phyloP scores from a whole-genome alignment of 1,140 invertebrate species.

The Zeugodacus cucurbitae region DNA sequence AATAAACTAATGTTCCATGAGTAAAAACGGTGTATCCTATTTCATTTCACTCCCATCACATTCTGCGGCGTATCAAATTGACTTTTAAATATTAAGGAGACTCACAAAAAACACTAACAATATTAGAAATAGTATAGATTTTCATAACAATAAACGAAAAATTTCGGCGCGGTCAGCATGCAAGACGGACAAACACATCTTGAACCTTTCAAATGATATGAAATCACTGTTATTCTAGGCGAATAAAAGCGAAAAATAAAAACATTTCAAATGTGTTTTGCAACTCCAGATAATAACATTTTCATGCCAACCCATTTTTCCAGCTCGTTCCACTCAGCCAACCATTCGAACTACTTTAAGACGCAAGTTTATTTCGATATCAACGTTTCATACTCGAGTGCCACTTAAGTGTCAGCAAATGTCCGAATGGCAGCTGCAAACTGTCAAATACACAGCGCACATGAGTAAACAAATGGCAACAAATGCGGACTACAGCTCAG shows the following conservation, averaged over 20 bases:
- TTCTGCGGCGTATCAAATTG: too few species aligned
- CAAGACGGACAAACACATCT: too few species aligned
- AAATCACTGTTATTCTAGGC: too few species aligned
- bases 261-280: neutral
- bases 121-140: too few species aligned
- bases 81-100: too few species aligned
- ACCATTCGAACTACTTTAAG: neutral
- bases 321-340: neutral
- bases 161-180: too few species aligned
- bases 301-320: neutral
- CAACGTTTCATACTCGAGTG: neutral
- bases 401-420: constrained; percentile 14
- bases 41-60: too few species aligned
- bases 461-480: neutral
- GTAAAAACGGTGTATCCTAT: too few species aligned
- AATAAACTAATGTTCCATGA: too few species aligned
- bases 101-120: too few species aligned
- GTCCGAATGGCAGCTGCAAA: neutral
- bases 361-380: neutral
- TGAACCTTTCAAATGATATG: too few species aligned
- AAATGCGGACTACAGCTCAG: neutral
- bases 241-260: neutral
- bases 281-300: neutral
- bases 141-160: too few species aligned
- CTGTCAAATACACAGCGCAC: neutral